phyloP scores from a whole-genome alignment of 2,113 vertebrate species.

The Aramus guarauna region DNA sequence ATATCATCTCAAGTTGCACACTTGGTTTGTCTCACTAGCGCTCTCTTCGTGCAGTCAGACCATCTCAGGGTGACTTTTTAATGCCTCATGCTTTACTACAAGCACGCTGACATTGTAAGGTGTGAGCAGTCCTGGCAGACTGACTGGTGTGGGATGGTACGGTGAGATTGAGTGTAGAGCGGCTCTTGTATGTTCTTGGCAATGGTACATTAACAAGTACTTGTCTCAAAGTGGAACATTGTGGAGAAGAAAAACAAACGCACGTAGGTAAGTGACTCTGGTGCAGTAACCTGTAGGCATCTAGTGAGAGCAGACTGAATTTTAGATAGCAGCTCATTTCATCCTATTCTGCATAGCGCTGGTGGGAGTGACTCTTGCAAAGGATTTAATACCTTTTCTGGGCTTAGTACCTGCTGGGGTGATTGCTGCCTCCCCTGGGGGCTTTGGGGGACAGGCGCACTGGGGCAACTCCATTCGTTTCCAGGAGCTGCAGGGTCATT shows the following conservation, averaged over 20 bases:
- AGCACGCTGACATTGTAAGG: background rate
- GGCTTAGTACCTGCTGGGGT: background rate
- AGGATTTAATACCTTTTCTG: background rate
- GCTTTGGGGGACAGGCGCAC: background rate
- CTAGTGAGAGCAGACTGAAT: background rate
- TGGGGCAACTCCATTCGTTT: background rate
- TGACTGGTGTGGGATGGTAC: background rate
- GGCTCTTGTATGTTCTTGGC: background rate
- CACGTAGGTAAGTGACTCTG: background rate
- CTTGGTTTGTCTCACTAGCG: background rate
- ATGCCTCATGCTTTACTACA: rapidly evolving
- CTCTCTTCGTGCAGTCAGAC: background rate
- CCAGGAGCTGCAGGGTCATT: background rate
- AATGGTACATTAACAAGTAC: background rate
- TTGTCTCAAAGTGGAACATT: rapidly evolving
- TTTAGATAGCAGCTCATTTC: background rate
- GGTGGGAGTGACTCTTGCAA: rapidly evolving
- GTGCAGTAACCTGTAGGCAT: rapidly evolving
- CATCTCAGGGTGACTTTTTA: background rate
- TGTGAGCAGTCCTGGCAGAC: background rate
- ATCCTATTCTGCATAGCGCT: background rate
- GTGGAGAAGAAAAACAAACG: background rate
- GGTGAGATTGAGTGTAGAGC: background rate
- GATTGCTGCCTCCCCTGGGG: background rate
- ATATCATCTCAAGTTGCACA: rapidly evolving